A percentile compares a stretch with the other conserved stretches of the same genome.
phyloP scores from a whole-genome alignment of 1,140 invertebrate genomes.

The Lucilia sericata region DNA sequence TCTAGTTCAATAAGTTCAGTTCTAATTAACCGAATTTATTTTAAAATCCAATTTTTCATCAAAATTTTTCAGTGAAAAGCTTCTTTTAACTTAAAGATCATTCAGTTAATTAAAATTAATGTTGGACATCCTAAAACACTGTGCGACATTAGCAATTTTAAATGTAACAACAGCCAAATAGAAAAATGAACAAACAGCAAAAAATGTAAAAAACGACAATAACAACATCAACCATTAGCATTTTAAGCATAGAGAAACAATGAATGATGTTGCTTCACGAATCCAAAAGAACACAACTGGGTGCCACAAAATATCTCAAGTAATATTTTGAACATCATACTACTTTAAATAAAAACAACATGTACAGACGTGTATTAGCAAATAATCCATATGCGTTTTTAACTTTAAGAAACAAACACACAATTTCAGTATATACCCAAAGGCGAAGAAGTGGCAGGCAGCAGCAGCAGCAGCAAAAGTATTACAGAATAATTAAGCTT shows the following conservation, averaged over 20 bases:
- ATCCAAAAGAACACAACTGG: background rate
- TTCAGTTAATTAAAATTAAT: no score
- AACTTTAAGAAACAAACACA: background rate
- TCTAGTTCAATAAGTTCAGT: no score
- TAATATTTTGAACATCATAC: background rate
- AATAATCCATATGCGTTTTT: background rate
- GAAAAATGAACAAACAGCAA: background rate
- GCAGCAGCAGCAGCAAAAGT: no score
- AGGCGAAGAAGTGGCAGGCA: background rate
- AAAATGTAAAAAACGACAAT: background rate
- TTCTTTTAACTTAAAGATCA: no score
- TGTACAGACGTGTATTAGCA: background rate
- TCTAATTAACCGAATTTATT: no score
- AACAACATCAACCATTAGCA: constrained; percentile 14
- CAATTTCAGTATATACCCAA: no score
- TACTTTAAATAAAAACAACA: background rate
- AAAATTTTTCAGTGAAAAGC: no score
- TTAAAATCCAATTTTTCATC: no score
- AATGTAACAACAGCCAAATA: background rate
- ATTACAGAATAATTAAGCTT: constrained; percentile 24
- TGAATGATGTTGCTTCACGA: background rate
- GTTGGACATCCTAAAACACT: background rate
- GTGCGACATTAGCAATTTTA: constrained; percentile 9
- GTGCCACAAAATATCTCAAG: background rate
- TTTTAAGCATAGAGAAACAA: constrained; percentile 9